Conservation (phyloP, 2,113 vertebrate genomes). For the Heloderma charlesbogerti region DNA sequence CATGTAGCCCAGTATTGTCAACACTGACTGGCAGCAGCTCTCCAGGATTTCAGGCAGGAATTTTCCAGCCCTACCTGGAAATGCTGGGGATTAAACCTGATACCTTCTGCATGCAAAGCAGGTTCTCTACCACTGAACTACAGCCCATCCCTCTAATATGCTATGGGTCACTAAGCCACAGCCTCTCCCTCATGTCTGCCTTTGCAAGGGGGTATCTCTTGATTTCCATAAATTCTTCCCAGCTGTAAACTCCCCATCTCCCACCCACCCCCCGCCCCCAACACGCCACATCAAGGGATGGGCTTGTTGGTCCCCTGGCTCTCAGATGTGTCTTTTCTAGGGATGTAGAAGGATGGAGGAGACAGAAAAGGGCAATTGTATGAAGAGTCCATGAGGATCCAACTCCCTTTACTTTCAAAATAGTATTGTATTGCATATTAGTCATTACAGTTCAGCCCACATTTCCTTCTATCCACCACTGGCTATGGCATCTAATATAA, state of each 20-base stretch:
- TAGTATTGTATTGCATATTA: background rate
- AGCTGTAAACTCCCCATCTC: background rate
- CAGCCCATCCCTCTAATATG: too few species aligned
- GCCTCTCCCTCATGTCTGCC: background rate
- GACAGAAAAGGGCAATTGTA: background rate
- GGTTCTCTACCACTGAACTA: too few species aligned
- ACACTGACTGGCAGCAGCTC: too few species aligned
- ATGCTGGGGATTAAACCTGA: too few species aligned
- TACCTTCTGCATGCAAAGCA: too few species aligned
- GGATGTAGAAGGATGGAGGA: background rate
- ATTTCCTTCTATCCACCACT: background rate
- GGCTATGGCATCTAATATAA: background rate
- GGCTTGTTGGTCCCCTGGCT: background rate
- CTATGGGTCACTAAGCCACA: too few species aligned
- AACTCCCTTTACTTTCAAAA: background rate
- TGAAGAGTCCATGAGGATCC: background rate
- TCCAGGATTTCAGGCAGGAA: too few species aligned
- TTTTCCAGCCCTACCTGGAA: too few species aligned
- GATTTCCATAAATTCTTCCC: background rate
- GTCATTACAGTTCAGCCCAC: background rate
- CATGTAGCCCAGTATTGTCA: too few species aligned
- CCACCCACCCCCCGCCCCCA: too few species aligned
- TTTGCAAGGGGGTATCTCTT: background rate
- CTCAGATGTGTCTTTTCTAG: background rate
- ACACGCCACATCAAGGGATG: background rate